Percentiles rank a stretch among this genome's conserved stretches.
phyloP scores from a whole-genome alignment of 2,797 vertebrate species.

The Discoglossus pictus region DNA sequence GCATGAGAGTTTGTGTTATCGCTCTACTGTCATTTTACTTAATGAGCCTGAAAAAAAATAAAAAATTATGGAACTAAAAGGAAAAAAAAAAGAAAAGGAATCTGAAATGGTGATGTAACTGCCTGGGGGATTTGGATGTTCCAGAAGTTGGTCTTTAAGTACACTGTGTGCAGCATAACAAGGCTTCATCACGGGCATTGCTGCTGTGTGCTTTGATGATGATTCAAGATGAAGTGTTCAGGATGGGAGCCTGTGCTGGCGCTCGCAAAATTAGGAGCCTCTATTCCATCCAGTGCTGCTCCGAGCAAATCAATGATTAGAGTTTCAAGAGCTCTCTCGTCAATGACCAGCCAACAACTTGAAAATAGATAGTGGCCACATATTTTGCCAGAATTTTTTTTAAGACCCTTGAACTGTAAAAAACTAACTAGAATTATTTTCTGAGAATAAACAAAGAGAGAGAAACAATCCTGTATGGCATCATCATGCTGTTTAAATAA shows the following conservation, averaged over 20 bases:
- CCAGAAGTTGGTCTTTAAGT: background rate
- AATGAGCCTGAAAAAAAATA: conserved; percentile 35
- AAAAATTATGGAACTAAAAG: conserved; percentile 9
- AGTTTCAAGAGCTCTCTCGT: background rate
- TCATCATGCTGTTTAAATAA: background rate
- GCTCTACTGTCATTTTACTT: conserved; percentile 8
- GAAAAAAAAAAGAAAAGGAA: conserved; percentile 13
- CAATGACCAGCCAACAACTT: background rate
- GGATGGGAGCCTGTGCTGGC: background rate
- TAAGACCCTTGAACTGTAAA: too few relatives aligned
- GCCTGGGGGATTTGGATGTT: background rate
- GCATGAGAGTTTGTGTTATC: conserved; percentile 37
- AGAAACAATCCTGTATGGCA: too few relatives aligned
- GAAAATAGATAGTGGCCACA: background rate
- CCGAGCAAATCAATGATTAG: conserved; percentile 5
- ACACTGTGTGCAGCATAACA: background rate
- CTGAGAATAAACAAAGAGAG: too few relatives aligned
- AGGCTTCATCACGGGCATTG: background rate
- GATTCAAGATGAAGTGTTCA: conserved; percentile 16
- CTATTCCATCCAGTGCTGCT: background rate
- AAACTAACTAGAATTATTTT: too few relatives aligned
- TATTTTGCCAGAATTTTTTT: too few relatives aligned
- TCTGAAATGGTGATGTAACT: background rate
- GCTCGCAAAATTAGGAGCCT: background rate
- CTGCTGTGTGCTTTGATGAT: background rate